Evolutionary conservation across 2,113 vertebrate genomes (phyloP), one percentile per base, ranked within the genome.

Genomic region (Hippocampus comes): DNA sequence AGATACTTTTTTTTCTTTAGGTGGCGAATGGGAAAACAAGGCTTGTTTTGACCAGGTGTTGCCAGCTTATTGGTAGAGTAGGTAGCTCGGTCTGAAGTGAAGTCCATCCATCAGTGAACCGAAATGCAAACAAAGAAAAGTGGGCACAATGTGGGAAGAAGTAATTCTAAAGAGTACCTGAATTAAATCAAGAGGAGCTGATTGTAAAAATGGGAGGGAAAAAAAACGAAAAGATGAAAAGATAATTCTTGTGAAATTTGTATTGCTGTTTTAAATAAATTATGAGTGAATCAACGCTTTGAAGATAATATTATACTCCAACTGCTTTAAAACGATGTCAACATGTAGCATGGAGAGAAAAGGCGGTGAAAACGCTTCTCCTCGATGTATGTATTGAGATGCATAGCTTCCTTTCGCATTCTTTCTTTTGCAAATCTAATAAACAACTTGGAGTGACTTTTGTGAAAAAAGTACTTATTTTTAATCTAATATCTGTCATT

Each of bases 1-100:
- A 83, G 81, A 80, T 74, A 71, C 72, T 73, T 82, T 79, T 86
- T 38, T 6, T 38, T 38, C 71, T 76, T 82, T 72, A 53, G 72
- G 83, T 78, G 73, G 73, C 76, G 76, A 70, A 85, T 79, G 75
- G 70, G 74, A 63, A 77, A 61, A 72, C 65, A 53, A 68, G 34
- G 70, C 34, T 59, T 72, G 75, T 82, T 72, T 79, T 57, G 68
- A 76, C 72, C 74, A 78, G 73, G 71, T 84, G 75, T 51, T 61
- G 27, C 59, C 27, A 17, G 53, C 30, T 43, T 21, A 59, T 59
- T 56, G 30, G 38, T 69, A 14, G 23, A 46, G 20, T 66, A 77
- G 65, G 68, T 64, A 65, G 66, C 46, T 63, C 66, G 23, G 4
- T 25, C 42, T 14, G 25, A 0, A 0, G 7, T 8, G 41, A 10